Percentiles rank a stretch among this genome's conserved stretches.
Evolutionary conservation across 1,140 invertebrate genomes (phyloP).

Genomic region (Penaeus japonicus): DNA sequence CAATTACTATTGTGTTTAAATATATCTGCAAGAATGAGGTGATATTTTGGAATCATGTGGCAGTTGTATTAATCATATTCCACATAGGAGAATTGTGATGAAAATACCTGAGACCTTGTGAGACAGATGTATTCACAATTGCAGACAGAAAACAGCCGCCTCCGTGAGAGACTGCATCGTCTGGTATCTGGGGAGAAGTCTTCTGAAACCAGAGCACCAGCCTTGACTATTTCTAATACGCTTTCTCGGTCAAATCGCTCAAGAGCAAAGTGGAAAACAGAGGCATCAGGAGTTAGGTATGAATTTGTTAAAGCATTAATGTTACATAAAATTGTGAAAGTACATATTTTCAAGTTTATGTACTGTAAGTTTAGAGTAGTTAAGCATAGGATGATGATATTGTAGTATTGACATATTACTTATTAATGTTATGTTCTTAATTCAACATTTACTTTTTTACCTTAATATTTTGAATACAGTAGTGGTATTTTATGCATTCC

Average conservation of each 20-base stretch:
- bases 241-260: constrained; percentile 35
- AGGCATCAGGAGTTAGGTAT: constrained; percentile 29
- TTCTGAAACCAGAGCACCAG: neutral
- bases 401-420: no score
- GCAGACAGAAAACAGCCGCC: constrained; percentile 31
- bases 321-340: neutral
- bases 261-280: constrained; percentile 49
- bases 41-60: no score
- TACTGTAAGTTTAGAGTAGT: no score
- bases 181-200: constrained; percentile 6
- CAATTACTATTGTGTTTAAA: no score
- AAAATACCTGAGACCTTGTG: neutral
- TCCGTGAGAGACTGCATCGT: constrained; percentile 31
- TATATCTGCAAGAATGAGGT: no score
- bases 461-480: no score
- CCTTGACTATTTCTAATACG: constrained; percentile 9
- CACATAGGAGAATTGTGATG: neutral
- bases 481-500: no score
- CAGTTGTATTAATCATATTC: neutral
- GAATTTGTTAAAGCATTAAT: neutral
- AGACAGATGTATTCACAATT: neutral
- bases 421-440: no score
- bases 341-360: no score
- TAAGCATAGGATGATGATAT: no score
- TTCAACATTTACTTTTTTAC: no score